Conservation (phyloP, 2,797 vertebrate species). For the Parauchenoglanis punctatus region DNA sequence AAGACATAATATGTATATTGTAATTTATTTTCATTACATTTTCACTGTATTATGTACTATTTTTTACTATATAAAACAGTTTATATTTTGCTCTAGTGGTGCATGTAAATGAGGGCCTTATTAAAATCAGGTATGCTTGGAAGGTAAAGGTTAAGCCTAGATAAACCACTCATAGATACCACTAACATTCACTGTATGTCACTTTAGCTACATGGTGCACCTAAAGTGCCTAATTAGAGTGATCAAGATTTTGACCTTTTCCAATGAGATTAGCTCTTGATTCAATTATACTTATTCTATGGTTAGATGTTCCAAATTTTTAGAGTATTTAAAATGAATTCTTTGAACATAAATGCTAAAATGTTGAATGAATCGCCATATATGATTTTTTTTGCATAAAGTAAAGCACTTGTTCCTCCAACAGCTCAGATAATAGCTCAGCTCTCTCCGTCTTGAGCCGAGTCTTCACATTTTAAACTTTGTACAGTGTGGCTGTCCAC, state of each 20-base stretch:
- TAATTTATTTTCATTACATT: not conserved
- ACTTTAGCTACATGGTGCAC: not conserved
- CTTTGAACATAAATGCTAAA: not conserved
- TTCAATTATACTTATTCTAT: not conserved
- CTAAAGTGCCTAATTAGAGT: not conserved
- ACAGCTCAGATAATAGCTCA: not conserved
- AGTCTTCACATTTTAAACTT: not conserved
- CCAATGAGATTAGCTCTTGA: not conserved
- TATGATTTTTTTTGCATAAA: not conserved
- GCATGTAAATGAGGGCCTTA: not conserved
- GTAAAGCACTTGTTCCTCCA: not conserved
- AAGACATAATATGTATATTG: not conserved
- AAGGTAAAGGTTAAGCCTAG: not conserved
- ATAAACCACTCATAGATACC: not conserved
- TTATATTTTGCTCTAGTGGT: not conserved
- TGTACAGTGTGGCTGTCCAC: slow-evolving; percentile 18
- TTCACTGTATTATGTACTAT: not conserved
- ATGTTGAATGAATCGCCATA: too few relatives aligned
- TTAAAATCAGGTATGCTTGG: not conserved
- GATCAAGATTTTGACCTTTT: slow-evolving; percentile 2
- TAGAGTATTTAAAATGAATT: not conserved
- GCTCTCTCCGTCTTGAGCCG: not conserved
- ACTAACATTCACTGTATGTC: not conserved
- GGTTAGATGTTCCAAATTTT: not conserved
- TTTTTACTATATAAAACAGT: not conserved